Conservation (phyloP, 2,113 vertebrate genomes). For the Chiloscyllium plagiosum region DNA sequence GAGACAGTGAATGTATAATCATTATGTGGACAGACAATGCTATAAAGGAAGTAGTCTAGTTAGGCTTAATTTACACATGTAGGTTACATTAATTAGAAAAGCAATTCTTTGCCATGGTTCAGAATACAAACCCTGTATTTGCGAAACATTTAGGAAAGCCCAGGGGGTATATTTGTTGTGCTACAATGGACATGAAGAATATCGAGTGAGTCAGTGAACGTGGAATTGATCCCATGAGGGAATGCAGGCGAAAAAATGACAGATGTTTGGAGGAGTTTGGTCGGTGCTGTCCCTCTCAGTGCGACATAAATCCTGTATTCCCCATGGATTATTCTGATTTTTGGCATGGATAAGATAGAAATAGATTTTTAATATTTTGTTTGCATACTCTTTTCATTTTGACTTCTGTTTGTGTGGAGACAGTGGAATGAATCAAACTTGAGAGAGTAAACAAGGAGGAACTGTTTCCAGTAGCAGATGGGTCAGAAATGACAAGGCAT, state of each 20-base stretch:
- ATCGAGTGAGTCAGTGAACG: not conserved
- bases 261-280: not conserved
- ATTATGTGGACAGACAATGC: not conserved
- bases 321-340: not conserved
- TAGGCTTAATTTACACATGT: not conserved
- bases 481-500: not conserved
- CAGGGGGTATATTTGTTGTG: not conserved
- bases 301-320: not conserved
- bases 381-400: not conserved
- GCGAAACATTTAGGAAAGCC: not conserved
- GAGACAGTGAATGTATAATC: not conserved
- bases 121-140: not conserved
- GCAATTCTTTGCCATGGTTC: not conserved
- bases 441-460: not conserved
- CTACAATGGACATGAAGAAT: not conserved
- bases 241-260: not conserved
- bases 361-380: not conserved
- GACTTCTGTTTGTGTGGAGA: not conserved
- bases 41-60: not conserved
- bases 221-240: constrained; percentile 16
- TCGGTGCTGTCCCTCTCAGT: not conserved
- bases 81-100: constrained; percentile 22
- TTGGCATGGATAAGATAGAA: not conserved
- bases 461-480: not conserved
- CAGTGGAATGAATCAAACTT: not conserved